Evolutionary conservation across 2,113 vertebrate genomes (phyloP).

Genomic region (Pachycephala philippinensis): DNA sequence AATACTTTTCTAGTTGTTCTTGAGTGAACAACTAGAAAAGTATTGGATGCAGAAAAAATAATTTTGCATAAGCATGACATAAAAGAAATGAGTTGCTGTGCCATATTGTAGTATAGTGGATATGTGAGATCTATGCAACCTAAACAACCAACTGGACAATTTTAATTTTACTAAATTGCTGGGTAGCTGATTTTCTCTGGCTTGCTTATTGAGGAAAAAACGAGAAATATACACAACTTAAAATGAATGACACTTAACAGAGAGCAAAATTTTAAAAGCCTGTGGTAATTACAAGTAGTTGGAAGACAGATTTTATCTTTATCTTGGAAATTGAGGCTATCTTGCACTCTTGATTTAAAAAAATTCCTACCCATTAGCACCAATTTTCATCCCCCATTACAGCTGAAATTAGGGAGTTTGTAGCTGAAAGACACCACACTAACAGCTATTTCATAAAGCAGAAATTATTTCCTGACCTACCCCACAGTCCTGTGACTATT

Average conservation of each 20-base stretch:
- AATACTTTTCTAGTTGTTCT: background rate
- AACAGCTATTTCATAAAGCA: constrained; percentile 29
- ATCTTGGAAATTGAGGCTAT: background rate
- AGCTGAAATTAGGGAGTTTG: constrained; percentile 10
- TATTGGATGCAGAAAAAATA: background rate
- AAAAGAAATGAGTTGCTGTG: background rate
- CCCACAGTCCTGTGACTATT: background rate
- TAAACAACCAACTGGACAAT: background rate
- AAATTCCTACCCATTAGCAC: constrained; percentile 19
- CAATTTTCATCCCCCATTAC: background rate
- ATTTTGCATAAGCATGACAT: background rate
- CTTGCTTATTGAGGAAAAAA: background rate
- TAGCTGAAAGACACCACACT: constrained; percentile 37
- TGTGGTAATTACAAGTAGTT: background rate
- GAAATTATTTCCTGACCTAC: constrained; percentile 44
- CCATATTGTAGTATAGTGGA: background rate
- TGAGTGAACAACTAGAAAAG: background rate
- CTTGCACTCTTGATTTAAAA: background rate
- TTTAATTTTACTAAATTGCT: background rate
- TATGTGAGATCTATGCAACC: background rate
- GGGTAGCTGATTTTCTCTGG: background rate
- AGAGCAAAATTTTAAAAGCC: background rate
- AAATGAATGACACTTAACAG: background rate
- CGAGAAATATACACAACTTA: background rate
- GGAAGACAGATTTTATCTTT: background rate